Evolutionary conservation across 2,797 vertebrate species (phyloP), one percentile per base, ranked within the genome.

Genomic region (Enteromius trimaculatus): DNA sequence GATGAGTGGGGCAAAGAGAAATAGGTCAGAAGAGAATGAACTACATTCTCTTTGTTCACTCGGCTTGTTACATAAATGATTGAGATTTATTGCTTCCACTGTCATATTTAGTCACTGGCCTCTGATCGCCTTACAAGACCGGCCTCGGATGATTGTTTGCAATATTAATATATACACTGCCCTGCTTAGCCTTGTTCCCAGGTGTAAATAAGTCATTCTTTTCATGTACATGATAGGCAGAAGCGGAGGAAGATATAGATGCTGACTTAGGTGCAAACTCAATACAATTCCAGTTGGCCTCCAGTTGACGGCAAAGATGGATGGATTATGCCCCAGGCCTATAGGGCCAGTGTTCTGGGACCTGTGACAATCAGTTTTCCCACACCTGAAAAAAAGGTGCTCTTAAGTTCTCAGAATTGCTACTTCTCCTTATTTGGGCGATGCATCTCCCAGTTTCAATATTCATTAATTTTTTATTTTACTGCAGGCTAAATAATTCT

Each of bases 1-100:
- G 85, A 90, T 86, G 87, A 87, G 81, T 53, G 71, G 69, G 75
- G 77, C 55, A 87, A 79, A 85, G 84, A 85, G 85, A 88, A 88
- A 90, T 89, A 85, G 89, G 88, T 82, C 85, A 86, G 87, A 88
- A 87, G 86, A 87, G 83, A 88, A 89, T 86, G 84, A 88, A 88
- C 85, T 84, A 86, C 86, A 81, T 87, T 88, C 83, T 86, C 84
- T 83, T 84, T 87, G 86, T 88, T 88, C 86, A 80, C 81, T 79
- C 71, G 16, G 55, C 60, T 77, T 84, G 81, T 87, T 87, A 87
- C 79, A 86, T 89, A 86, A 90, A 89, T 85, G 78, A 90, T 89
- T 77, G 68, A 90, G 80, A 75, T 62, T 82, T 76, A 82, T 82
- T 74, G n/a, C 31, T 17, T 75, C 69, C 78, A 62, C 72, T 70